phyloP scores from a whole-genome alignment of 2,113 vertebrate species.

The Pterocles gutturalis region DNA sequence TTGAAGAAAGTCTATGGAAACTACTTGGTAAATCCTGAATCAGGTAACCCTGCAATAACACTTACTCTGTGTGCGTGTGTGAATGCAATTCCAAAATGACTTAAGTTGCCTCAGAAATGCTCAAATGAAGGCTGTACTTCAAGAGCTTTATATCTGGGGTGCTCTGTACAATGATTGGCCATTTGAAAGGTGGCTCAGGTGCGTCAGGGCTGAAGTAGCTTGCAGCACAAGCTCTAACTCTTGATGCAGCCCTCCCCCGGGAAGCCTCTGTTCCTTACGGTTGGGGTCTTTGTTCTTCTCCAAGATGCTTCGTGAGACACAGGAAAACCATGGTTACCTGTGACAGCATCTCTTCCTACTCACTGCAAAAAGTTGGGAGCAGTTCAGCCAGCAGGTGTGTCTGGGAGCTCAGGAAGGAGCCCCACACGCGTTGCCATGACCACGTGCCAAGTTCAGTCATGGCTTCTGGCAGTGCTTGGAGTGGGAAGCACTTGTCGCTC shows the following conservation, averaged over 20 bases:
- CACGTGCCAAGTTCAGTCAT: fast-evolving
- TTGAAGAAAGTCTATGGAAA: conserved; percentile 92
- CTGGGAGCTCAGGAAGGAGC: background rate
- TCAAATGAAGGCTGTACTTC: background rate
- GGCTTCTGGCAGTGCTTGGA: background rate
- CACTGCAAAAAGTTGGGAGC: conserved; percentile 34
- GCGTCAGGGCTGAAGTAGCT: background rate
- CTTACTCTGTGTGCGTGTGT: background rate
- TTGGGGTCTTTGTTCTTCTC: conserved; percentile 59
- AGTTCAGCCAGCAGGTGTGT: conserved; percentile 12
- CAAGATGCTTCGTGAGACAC: conserved; percentile 2
- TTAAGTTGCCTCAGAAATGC: background rate
- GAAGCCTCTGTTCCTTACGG: background rate
- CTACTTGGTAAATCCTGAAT: conserved; percentile 88
- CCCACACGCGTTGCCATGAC: background rate
- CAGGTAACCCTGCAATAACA: conserved; percentile 79
- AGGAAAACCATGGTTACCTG: conserved; percentile 76
- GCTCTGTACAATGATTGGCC: background rate
- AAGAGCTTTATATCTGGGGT: background rate
- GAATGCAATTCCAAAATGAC: background rate
- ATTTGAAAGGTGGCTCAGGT: background rate
- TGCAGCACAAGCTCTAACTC: conserved; percentile 28
- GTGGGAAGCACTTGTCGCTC: background rate
- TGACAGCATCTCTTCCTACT: conserved; percentile 71
- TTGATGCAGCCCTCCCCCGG: background rate